Evolutionary conservation across 2,888 invertebrate genomes (phyloP).

Genomic region (Epirrhoe alternata): DNA sequence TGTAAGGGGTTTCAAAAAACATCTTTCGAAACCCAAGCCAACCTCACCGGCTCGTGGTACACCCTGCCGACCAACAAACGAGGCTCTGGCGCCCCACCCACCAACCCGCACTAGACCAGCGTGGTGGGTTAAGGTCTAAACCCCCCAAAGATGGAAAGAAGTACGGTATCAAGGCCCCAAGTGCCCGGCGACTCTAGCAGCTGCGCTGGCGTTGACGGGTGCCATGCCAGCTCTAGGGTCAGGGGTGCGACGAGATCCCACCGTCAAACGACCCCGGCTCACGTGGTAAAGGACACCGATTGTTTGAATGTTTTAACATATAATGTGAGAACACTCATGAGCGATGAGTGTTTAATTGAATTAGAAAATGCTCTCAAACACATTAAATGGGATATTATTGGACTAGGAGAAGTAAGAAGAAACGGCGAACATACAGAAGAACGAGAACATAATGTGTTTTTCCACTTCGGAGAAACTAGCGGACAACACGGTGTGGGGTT

Average conservation of each 20-base stretch:
- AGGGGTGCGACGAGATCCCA: neutral
- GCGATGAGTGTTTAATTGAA: constrained; percentile 21
- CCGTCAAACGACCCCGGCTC: constrained; percentile 1
- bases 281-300: constrained; percentile 4
- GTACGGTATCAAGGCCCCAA: neutral
- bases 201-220: too few relatives aligned
- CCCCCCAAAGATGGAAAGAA: neutral
- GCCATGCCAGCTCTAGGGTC: too few relatives aligned
- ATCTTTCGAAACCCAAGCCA: too few relatives aligned
- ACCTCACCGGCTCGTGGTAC: too few relatives aligned
- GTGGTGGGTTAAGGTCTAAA: neutral
- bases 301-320: constrained; percentile 1
- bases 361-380: too few relatives aligned
- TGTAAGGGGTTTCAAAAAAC: too few relatives aligned
- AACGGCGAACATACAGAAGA: constrained; percentile 10
- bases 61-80: too few relatives aligned
- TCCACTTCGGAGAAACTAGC: constrained; percentile 2
- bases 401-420: constrained; percentile 21
- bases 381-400: constrained; percentile 20
- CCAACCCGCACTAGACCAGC: neutral
- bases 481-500: constrained; percentile 2
- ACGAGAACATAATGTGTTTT: constrained; percentile 17
- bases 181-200: too few relatives aligned
- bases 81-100: too few relatives aligned
- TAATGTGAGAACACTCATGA: constrained; percentile 5